Evolutionary conservation across 2,888 invertebrate species (phyloP).

Genomic region (Auanema freiburgensis): DNA sequence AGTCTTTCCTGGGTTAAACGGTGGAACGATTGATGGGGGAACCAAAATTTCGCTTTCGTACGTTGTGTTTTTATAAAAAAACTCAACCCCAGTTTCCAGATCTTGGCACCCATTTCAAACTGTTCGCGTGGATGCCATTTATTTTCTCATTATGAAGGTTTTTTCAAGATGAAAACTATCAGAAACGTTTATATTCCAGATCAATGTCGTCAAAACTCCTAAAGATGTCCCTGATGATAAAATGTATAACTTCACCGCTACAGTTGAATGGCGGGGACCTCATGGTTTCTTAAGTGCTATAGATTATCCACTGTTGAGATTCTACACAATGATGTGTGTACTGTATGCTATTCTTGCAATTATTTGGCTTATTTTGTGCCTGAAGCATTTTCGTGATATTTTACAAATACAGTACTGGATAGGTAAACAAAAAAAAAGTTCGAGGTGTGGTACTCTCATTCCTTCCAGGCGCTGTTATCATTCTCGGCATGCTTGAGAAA

Average conservation of each 20-base stretch:
- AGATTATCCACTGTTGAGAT: conserved; percentile 84
- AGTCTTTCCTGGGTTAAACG: conserved; percentile 39
- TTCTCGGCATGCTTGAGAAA: conserved; percentile 70
- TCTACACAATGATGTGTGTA: conserved; percentile 86
- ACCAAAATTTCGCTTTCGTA: conserved; percentile 44
- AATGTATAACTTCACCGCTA: conserved; percentile 39
- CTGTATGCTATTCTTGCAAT: conserved; percentile 82
- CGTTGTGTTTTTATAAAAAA: conserved; percentile 8
- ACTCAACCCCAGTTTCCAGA: no score
- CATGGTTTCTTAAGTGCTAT: conserved; percentile 84
- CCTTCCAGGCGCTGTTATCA: conserved; percentile 60
- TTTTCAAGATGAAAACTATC: conserved; percentile 1
- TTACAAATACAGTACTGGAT: conserved; percentile 94
- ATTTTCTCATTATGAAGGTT: conserved; percentile 59
- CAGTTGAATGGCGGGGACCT: conserved; percentile 64
- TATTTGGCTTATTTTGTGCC: conserved; percentile 81
- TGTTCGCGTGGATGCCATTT: conserved; percentile 59
- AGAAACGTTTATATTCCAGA: background rate
- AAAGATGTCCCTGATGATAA: conserved; percentile 4
- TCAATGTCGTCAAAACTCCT: background rate
- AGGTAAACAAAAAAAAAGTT: no score
- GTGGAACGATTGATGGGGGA: conserved; percentile 50
- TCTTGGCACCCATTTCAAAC: conserved; percentile 55
- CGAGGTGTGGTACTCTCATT: no score
- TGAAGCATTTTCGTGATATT: conserved; percentile 85